These are phyloP conservation scores for Rallus limicola DNA, from an alignment of 2,113 vertebrate species.

Conservation along the genomic window DNA sequence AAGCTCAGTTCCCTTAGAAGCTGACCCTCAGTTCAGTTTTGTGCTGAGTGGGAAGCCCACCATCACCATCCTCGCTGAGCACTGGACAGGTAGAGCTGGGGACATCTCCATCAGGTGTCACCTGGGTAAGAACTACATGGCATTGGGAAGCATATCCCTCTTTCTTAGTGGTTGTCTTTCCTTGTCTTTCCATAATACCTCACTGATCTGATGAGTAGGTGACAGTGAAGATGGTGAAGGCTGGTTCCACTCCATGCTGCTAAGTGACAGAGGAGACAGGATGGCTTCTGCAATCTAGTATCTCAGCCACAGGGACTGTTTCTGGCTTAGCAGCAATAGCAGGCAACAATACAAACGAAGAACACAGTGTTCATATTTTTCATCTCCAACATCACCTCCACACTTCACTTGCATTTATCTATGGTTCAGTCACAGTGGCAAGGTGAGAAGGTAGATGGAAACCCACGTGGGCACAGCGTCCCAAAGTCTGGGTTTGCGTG, in stretches of 20 bases:
- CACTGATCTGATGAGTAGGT: not conserved
- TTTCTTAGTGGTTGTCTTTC: not conserved
- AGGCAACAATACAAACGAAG: not conserved
- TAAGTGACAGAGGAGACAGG: not conserved
- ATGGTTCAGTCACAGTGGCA: not conserved
- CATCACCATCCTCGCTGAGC: not conserved
- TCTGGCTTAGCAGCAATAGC: not conserved
- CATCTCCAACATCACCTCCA: not conserved
- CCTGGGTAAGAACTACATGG: not conserved
- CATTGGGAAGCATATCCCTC: not conserved
- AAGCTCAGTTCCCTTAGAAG: not conserved
- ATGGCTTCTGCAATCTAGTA: not conserved
- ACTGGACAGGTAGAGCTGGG: not conserved
- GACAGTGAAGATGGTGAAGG: not conserved
- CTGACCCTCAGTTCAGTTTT: not conserved
- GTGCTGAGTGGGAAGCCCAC: not conserved
- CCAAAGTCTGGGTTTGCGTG: not conserved
- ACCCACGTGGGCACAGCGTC: not conserved
- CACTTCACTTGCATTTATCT: not conserved
- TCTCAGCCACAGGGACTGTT: not conserved
- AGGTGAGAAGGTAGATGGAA: not conserved
- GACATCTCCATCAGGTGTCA: not conserved
- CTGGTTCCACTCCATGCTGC: not conserved
- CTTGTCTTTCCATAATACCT: not conserved
- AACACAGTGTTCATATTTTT: not conserved